A percentile compares a stretch with the other conserved stretches of the same genome.
Evolutionary conservation across 2,888 invertebrate species (phyloP).

Genomic region (Gari tellinella): DNA sequence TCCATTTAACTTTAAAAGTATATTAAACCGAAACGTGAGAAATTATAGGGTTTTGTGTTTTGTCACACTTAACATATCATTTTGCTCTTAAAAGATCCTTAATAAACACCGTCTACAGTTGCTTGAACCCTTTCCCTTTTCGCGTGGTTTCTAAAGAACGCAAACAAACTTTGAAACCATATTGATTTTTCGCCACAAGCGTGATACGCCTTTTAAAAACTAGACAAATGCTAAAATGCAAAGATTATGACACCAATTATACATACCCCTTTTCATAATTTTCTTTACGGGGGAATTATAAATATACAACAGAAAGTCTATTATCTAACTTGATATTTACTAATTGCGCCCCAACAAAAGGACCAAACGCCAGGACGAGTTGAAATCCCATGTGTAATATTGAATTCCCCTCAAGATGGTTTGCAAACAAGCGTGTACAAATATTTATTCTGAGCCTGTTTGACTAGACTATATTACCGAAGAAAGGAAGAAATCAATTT

Average conservation of each 20-base stretch:
- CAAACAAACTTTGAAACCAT: conserved; percentile 15
- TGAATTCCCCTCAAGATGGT: conserved; percentile 26
- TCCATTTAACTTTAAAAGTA: neutral
- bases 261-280: conserved; percentile 32
- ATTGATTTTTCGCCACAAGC: conserved; percentile 26
- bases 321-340: conserved; percentile 20
- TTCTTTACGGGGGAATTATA: conserved; percentile 19
- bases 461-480: too few relatives aligned
- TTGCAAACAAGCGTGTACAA: conserved; percentile 31
- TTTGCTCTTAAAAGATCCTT: conserved; percentile 9
- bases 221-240: conserved; percentile 27
- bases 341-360: conserved; percentile 25
- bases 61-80: conserved; percentile 20
- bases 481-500: too few relatives aligned
- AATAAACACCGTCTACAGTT: conserved; percentile 6
- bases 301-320: conserved; percentile 23
- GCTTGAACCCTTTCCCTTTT: conserved; percentile 24
- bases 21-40: conserved; percentile 14
- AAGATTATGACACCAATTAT: conserved; percentile 47
- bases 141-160: conserved; percentile 11
- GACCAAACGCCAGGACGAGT: conserved; percentile 22
- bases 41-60: conserved; percentile 30
- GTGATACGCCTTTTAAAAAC: conserved; percentile 33
- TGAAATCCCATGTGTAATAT: conserved; percentile 32
- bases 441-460: conserved; percentile 27